Percentiles rank a stretch among this genome's conserved stretches.
Evolutionary conservation across 2,888 invertebrate genomes (phyloP).

Genomic region (Melangyna quadrimaculata): DNA sequence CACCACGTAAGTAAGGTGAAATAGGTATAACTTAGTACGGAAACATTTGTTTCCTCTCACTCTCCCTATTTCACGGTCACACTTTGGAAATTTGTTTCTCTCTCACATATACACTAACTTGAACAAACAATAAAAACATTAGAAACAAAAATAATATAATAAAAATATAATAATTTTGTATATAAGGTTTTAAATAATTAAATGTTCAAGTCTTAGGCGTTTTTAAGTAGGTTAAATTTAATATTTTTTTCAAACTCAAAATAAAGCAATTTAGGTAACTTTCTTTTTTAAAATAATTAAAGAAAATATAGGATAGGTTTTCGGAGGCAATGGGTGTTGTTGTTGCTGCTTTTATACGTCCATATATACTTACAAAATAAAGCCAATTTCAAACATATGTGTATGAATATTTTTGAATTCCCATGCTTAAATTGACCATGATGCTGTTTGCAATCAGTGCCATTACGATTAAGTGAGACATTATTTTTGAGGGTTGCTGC

Average conservation of each 20-base stretch:
- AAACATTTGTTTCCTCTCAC: not conserved
- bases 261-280: not conserved
- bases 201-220: not conserved
- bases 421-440: too few species aligned
- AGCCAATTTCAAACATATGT: too few species aligned
- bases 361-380: not conserved
- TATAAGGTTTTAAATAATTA: not conserved
- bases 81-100: constrained; percentile 48
- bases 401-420: not conserved
- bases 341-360: not conserved
- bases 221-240: not conserved
- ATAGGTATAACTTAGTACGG: constrained; percentile 10
- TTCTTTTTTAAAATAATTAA: not conserved
- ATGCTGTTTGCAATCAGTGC: too few species aligned
- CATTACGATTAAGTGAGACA: too few species aligned
- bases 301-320: not conserved
- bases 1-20: constrained; percentile 54
- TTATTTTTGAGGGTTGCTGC: too few species aligned
- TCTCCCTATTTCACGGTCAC: constrained; percentile 38
- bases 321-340: not conserved
- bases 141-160: too few species aligned
- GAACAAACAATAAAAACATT: too few species aligned
- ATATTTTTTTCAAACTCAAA: not conserved
- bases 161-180: constrained; percentile 40
- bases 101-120: constrained; percentile 59